Evolutionary conservation across 2,113 vertebrate genomes (phyloP), one percentile per base, ranked within the genome.

Genomic region (Orycteropus afer): DNA sequence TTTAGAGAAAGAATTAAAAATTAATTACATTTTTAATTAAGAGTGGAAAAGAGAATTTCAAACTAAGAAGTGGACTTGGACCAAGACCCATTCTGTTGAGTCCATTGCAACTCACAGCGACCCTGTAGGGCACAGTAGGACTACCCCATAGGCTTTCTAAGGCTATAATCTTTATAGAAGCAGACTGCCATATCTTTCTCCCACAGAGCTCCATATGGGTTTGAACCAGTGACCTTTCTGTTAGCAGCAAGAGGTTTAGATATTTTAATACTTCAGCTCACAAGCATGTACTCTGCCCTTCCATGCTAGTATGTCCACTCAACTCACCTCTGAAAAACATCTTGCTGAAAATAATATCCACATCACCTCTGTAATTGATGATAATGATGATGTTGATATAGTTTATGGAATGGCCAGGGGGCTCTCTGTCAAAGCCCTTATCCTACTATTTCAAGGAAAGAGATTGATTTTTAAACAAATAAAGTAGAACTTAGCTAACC

Each of bases 51-150:
- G 22, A 84, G 45, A 91, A 91, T 61, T 89, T 88, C 51, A 90
- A 81, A 78, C 14, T 86, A n/a, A 96, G 85, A 94, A 91, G 84
- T 42, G 86, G 63, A 90, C 13, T 90, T 88, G 17, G 22, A 59
- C 10, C 22, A 81, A 85, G 20, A 71, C 69, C 37, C 22, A 37
- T 23, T 71, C 69, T 40, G 18, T 42, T 4, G 8, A 71, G 37
- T 71, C 2, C 37, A 40, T 71, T 71, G 37, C 20, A 23, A 40
- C 22, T 37, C 69, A 40, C 11, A 71, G 69, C 12, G 9, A 40
- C 37, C 69, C n/a, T 42, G 12, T 12, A 23, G 22, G 37, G 25
- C 37, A 23, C 18, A 71, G 10, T 17, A 71, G 3, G 7, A 71
- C 22, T 9, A 1, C 37, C 22, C 65, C 63, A 32, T 65, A 34